These are phyloP conservation scores for Peribatodes rhomboidaria DNA, from an alignment of 2,888 invertebrate genomes.

Conservation along the genomic window DNA sequence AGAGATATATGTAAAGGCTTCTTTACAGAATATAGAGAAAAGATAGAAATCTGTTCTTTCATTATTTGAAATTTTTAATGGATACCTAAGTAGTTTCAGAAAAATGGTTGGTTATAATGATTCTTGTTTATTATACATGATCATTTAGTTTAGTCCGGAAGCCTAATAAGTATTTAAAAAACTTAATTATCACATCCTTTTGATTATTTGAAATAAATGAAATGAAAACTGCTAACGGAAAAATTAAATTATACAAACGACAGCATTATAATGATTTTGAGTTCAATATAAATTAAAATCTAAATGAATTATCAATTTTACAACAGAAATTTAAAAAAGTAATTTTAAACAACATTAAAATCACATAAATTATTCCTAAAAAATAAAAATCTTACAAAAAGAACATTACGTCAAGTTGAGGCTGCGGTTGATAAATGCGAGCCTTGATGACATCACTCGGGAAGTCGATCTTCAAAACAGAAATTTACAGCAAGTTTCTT, in stretches of 20 bases:
- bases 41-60: neutral
- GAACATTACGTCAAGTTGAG: constrained; percentile 67
- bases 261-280: too few relatives aligned
- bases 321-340: constrained; percentile 62
- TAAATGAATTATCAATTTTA: constrained; percentile 47
- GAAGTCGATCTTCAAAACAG: constrained; percentile 7
- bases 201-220: too few relatives aligned
- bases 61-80: too few relatives aligned
- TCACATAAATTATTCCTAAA: constrained; percentile 69
- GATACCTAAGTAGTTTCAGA: too few relatives aligned
- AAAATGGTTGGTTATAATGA: too few relatives aligned
- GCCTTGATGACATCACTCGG: constrained; percentile 26
- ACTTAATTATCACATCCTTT: neutral
- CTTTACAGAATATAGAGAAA: neutral
- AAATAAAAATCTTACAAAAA: constrained; percentile 69
- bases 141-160: too few relatives aligned
- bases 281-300: neutral
- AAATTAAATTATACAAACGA: too few relatives aligned
- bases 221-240: constrained; percentile 6
- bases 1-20: neutral
- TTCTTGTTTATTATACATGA: too few relatives aligned
- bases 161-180: neutral
- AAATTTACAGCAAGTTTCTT: neutral
- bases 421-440: constrained; percentile 63
- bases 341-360: constrained; percentile 66